A percentile compares a stretch with the other conserved stretches of the same genome.
Conservation (phyloP, 2,113 vertebrate species). For the Amazona guildingii region DNA sequence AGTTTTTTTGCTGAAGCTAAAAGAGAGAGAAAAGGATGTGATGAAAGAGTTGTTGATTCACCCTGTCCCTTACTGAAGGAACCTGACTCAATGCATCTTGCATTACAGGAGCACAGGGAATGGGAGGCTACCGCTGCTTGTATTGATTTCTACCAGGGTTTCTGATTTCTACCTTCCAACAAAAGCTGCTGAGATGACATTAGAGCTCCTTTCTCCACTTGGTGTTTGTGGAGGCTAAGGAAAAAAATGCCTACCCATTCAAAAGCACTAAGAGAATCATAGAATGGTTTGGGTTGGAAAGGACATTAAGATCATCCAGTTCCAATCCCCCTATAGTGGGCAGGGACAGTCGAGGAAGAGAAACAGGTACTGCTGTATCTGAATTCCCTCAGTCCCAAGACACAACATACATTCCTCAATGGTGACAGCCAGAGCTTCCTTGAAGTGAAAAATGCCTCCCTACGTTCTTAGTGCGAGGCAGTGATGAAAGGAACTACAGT, state of each 20-base stretch:
- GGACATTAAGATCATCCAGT: background rate
- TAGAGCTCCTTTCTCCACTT: background rate
- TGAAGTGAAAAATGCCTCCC: background rate
- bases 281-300: background rate
- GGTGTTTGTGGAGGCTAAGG: background rate
- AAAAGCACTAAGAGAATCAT: background rate
- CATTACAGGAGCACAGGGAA: background rate
- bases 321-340: background rate
- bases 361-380: background rate
- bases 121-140: background rate
- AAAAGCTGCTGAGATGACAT: background rate
- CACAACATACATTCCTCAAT: accelerated
- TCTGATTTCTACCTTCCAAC: background rate
- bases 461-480: background rate
- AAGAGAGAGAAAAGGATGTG: background rate
- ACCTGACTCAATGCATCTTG: background rate
- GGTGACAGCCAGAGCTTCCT: background rate
- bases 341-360: background rate
- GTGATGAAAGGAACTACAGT: background rate
- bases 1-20: background rate
- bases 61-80: background rate
- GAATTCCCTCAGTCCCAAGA: background rate
- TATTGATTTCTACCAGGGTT: background rate
- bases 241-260: background rate
- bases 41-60: background rate